phyloP scores from a whole-genome alignment of 2,797 vertebrate species.

The Cacajao melanocephalus region DNA sequence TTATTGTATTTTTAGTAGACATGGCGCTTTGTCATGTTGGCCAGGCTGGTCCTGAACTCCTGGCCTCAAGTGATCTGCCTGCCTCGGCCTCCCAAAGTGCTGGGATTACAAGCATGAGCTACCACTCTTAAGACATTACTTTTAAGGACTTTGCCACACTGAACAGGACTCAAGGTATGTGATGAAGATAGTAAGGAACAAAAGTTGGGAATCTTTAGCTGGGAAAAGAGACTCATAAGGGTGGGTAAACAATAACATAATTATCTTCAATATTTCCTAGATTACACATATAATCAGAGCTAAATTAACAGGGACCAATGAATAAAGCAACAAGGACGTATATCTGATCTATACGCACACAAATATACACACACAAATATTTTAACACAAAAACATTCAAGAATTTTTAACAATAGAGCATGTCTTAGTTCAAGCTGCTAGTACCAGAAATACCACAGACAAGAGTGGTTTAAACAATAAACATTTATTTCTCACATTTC shows the following conservation, averaged over 20 bases:
- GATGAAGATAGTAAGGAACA: not conserved
- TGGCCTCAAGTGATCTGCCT: too few relatives aligned
- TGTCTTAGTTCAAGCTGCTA: not conserved
- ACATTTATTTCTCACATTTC: not conserved
- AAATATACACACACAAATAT: not conserved
- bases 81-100: too few relatives aligned
- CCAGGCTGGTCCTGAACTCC: too few relatives aligned
- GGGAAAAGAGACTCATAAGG: not conserved
- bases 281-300: not conserved
- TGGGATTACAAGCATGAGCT: too few relatives aligned
- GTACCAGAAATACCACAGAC: not conserved
- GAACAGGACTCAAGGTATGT: not conserved
- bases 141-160: not conserved
- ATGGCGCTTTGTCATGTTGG: too few relatives aligned
- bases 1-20: too few relatives aligned
- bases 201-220: not conserved
- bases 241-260: not conserved
- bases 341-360: not conserved
- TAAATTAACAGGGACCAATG: not conserved
- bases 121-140: not conserved
- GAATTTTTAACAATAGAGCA: not conserved
- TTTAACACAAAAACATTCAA: not conserved
- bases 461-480: not conserved
- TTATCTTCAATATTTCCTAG: not conserved
- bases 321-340: not conserved